Evolutionary conservation across 2,113 vertebrate species (phyloP), one percentile per base, ranked within the genome.

Genomic region (Gallinago jamesoni): DNA sequence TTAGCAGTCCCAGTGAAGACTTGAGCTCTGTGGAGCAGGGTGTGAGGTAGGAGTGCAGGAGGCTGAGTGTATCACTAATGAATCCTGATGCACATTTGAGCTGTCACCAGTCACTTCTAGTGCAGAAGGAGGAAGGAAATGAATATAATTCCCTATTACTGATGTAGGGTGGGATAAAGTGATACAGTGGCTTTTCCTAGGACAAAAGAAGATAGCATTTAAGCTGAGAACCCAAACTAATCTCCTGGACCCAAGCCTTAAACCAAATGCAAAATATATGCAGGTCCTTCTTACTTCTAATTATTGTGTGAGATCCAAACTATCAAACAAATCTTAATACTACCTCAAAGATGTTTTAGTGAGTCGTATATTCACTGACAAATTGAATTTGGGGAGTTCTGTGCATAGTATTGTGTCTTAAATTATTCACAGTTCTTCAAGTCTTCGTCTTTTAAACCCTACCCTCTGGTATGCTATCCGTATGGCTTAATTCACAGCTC

Each of bases 401-500:
- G 8, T 62, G n/a, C 21, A 21, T 33, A 60, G 12, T 30, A 27
- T 83, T 74, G 7, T 37, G 30, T 56, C 52, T 86, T 75, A 86
- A 88, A 86, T 84, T 83, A 72, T 73, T 90, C 27, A 47, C 35
- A 56, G 24, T 80, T 92, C n/a, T 66, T 86, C 12, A 90, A 77
- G 74, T 39, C 57, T 87, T 6, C 76, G 56, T 91, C 68, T 95
- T 92, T 78, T 75, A 68, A 93, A 90, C 25, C 7, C 62, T 92
- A 6, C 43, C 19, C 41, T 81, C 50, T 69, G 55, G 12, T 87
- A 37, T 20, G 28, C 67, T 66, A 11, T 47, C 67, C 1, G 0
- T 90, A 57, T 86, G 85, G 59, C 79, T 92, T 60, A 84, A 84
- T 83, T 96, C 67, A 90, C 91, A 93, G 68, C 73, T 83, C 30